Conservation (phyloP, 2,888 invertebrate genomes). For the Caenorhabditis wallacei region DNA sequence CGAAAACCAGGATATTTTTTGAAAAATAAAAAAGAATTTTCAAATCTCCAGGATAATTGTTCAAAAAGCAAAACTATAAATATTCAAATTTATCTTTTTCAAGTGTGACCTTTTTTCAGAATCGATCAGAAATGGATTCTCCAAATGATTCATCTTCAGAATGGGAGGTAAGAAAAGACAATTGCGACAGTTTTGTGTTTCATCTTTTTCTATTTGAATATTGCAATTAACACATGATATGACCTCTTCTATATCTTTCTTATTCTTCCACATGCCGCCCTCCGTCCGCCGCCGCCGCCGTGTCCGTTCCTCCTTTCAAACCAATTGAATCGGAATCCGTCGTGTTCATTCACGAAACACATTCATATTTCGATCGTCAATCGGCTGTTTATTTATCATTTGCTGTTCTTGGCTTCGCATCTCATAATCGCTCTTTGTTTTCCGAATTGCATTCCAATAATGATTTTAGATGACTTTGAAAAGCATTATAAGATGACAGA, state of each 20-base stretch:
- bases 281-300: too few relatives aligned
- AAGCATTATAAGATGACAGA: slow-evolving; percentile 25
- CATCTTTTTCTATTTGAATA: slow-evolving; percentile 22
- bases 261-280: slow-evolving; percentile 31
- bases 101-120: neutral
- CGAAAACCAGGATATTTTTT: too few relatives aligned
- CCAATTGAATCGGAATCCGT: slow-evolving; percentile 37
- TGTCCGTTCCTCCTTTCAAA: slow-evolving; percentile 11
- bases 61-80: too few relatives aligned
- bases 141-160: slow-evolving; percentile 12
- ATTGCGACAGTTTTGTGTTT: slow-evolving; percentile 31
- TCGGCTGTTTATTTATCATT: slow-evolving; percentile 57
- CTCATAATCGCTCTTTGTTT: slow-evolving; percentile 57
- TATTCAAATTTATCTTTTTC: neutral
- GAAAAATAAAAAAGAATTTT: too few relatives aligned
- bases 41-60: neutral
- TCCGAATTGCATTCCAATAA: slow-evolving; percentile 46
- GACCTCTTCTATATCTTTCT: slow-evolving; percentile 44
- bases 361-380: slow-evolving; percentile 28
- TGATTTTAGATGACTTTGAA: slow-evolving; percentile 9
- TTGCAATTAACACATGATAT: slow-evolving; percentile 62
- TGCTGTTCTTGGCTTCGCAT: slow-evolving; percentile 37
- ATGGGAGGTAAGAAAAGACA: slow-evolving; percentile 26
- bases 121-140: slow-evolving; percentile 14
- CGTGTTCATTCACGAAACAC: slow-evolving; percentile 31